phyloP scores from a whole-genome alignment of 2,888 invertebrate genomes.

The Prosapia bicincta region DNA sequence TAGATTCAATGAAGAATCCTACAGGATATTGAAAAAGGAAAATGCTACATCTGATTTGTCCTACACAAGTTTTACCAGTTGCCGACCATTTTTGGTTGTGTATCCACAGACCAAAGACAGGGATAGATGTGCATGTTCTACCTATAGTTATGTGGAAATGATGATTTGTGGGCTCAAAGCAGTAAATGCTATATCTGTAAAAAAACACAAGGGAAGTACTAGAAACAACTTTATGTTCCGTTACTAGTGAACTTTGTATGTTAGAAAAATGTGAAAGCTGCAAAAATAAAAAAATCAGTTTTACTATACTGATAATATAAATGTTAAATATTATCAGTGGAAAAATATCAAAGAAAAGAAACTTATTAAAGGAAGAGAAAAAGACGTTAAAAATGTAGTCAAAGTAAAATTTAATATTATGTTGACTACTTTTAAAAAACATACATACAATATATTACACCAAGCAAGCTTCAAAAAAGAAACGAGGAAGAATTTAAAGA shows the following conservation, averaged over 20 bases:
- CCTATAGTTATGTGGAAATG: not conserved
- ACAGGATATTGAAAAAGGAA: not conserved
- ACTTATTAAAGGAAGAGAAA: conserved; percentile 21
- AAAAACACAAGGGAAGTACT: not conserved
- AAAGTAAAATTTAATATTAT: not conserved
- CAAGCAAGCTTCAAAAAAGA: not conserved
- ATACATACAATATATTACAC: not conserved
- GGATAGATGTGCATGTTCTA: not conserved
- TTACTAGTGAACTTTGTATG: conserved; percentile 6
- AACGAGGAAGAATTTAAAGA: not conserved
- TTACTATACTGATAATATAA: not conserved
- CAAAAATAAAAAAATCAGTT: not conserved
- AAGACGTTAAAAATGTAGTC: not conserved
- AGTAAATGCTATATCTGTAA: not conserved
- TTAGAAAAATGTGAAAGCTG: not conserved
- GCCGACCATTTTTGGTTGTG: not conserved
- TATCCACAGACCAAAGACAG: not conserved
- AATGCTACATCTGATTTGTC: not conserved
- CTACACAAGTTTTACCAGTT: not conserved
- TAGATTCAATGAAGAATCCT: not conserved
- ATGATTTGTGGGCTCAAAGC: not conserved
- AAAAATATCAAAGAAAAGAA: not conserved
- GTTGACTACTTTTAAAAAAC: not conserved
- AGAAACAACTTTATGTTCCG: conserved; percentile 3
- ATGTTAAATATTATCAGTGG: conserved; percentile 4